A percentile compares a stretch with the other conserved stretches of the same genome.
Conservation (phyloP, 2,797 vertebrate species). For the Muscicapa striata region DNA sequence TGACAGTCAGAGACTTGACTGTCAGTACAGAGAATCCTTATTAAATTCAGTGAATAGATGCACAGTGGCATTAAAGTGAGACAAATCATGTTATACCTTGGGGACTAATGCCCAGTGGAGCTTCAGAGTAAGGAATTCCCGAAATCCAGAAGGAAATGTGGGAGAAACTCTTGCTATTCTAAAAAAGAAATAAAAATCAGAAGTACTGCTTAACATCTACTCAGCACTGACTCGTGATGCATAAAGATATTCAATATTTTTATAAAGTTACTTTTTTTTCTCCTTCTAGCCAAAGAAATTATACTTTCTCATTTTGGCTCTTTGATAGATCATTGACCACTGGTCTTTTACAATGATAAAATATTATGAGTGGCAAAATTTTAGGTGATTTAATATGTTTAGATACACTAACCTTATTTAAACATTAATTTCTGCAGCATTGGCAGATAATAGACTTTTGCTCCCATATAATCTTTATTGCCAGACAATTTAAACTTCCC, state of each 20-base stretch:
- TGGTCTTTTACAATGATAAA: neutral
- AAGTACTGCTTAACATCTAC: neutral
- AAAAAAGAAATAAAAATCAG: neutral
- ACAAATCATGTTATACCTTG: neutral
- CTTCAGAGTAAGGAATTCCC: neutral
- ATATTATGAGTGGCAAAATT: neutral
- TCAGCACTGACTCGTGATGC: neutral
- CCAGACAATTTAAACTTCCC: neutral
- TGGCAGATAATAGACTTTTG: constrained; percentile 16
- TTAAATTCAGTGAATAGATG: neutral
- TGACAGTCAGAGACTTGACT: neutral
- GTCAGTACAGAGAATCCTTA: neutral
- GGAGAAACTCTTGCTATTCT: neutral
- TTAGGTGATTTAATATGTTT: neutral
- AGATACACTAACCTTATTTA: constrained; percentile 17
- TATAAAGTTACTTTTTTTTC: neutral
- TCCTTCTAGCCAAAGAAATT: neutral
- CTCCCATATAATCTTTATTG: neutral
- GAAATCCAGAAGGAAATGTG: neutral
- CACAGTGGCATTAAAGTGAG: neutral
- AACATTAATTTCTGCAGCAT: constrained; percentile 19
- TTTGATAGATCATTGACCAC: neutral
- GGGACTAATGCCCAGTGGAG: no score
- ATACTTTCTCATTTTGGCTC: neutral
- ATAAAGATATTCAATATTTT: neutral